Evolutionary conservation across 2,797 vertebrate species (phyloP).

Genomic region (Syngnathus rostellatus): DNA sequence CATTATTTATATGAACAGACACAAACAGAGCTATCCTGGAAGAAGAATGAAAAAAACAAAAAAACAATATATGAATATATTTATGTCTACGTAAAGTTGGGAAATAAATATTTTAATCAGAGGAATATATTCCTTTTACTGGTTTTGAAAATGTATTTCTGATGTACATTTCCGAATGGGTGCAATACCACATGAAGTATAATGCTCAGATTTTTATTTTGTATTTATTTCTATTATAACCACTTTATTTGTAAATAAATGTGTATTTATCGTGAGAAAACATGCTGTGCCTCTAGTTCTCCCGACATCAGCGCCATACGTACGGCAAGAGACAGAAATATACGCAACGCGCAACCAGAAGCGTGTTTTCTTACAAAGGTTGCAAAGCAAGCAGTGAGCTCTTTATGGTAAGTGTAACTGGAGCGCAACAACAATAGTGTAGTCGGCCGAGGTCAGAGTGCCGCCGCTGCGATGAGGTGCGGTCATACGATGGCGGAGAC

Average conservation of each 20-base stretch:
- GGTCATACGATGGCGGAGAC: slow-evolving; percentile 44
- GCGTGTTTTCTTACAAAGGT: slow-evolving; percentile 33
- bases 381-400: slow-evolving; percentile 44
- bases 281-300: slow-evolving; percentile 78
- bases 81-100: slow-evolving; percentile 96
- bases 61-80: slow-evolving; percentile 97
- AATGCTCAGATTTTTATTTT: slow-evolving; percentile 99
- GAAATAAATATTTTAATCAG: slow-evolving; percentile 99
- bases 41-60: slow-evolving; percentile 69
- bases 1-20: slow-evolving; percentile 96
- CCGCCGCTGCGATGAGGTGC: slow-evolving; percentile 43
- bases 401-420: slow-evolving; percentile 47
- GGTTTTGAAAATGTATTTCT: slow-evolving; percentile 95
- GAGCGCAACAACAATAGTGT: slow-evolving; percentile 49
- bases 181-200: slow-evolving; percentile 99
- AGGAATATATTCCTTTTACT: slow-evolving; percentile 96
- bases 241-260: slow-evolving; percentile 99
- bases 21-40: slow-evolving; percentile 87
- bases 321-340: neutral
- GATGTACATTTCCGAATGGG: slow-evolving; percentile 99
- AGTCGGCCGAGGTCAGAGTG: slow-evolving; percentile 30
- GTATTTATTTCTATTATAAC: slow-evolving; percentile 99
- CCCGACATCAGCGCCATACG: slow-evolving; percentile 10
- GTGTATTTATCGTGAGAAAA: slow-evolving; percentile 99
- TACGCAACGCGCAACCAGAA: slow-evolving; percentile 18